Evolutionary conservation across 2,888 invertebrate genomes (phyloP).

Genomic region (Aethes cnicana): DNA sequence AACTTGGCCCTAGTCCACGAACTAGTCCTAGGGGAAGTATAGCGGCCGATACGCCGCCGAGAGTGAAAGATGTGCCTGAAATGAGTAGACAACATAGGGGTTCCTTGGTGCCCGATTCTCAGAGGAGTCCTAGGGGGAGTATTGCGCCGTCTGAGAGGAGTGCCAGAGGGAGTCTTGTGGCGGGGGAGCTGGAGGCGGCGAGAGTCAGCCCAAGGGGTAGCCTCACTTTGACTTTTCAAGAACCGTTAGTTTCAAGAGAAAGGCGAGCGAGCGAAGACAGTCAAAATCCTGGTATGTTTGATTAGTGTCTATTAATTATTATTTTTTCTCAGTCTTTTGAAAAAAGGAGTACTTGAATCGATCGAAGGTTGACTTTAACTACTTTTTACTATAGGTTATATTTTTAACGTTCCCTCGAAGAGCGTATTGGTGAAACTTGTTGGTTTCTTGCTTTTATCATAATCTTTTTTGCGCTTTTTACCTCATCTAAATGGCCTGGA

Average conservation of each 20-base stretch:
- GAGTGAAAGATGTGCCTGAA: conserved; percentile 73
- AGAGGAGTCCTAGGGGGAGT: conserved; percentile 84
- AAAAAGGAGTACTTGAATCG: no score
- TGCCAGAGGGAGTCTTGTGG: conserved; percentile 67
- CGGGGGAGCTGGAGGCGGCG: conserved; percentile 62
- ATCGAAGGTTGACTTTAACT: no score
- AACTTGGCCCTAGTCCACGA: conserved; percentile 76
- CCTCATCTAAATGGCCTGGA: background rate
- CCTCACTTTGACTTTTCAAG: conserved; percentile 84
- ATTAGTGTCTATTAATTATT: no score
- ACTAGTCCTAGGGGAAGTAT: conserved; percentile 84
- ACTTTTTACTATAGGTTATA: no score
- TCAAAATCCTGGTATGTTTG: conserved; percentile 70
- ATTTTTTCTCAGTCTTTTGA: no score
- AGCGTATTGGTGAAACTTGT: no score
- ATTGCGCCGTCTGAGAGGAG: conserved; percentile 80
- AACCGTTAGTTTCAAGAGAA: conserved; percentile 79
- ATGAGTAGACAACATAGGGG: conserved; percentile 80
- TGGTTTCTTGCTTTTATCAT: no score
- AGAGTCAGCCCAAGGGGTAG: conserved; percentile 82
- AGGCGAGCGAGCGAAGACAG: conserved; percentile 84
- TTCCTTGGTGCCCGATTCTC: conserved; percentile 82
- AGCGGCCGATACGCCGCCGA: conserved; percentile 65
- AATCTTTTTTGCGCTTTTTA: conserved; percentile 5
- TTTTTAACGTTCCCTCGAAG: no score